These are phyloP conservation scores for Agapostemon virescens DNA, from an alignment of 2,888 invertebrate species.

Conservation along the genomic window DNA sequence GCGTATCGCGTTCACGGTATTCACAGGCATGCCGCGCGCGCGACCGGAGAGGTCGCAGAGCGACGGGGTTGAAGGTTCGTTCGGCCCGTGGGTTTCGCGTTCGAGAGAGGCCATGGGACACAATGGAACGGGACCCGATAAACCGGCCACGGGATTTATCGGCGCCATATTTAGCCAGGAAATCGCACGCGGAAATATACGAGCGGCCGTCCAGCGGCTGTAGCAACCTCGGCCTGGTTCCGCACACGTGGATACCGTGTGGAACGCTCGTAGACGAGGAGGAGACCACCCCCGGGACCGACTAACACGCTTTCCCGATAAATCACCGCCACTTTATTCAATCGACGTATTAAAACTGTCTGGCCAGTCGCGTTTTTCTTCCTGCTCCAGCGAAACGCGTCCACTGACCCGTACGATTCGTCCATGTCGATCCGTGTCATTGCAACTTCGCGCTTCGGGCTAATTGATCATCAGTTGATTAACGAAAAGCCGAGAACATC, in stretches of 20 bases:
- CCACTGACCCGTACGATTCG: not conserved
- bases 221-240: constrained; percentile 22
- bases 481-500: not conserved
- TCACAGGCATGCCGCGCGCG: constrained; percentile 25
- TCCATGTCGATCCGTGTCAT: too few species aligned
- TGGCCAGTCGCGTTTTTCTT: not conserved
- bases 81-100: constrained; percentile 29
- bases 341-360: constrained; percentile 52
- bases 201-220: constrained; percentile 34
- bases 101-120: constrained; percentile 46
- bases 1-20: constrained; percentile 43
- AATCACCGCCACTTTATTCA: constrained; percentile 48
- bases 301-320: constrained; percentile 30
- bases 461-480: not conserved
- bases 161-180: constrained; percentile 63
- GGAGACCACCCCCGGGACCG: constrained; percentile 2
- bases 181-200: constrained; percentile 61
- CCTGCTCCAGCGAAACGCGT: not conserved
- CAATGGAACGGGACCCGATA: constrained; percentile 63
- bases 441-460: not conserved
- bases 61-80: constrained; percentile 48
- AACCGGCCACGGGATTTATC: constrained; percentile 67
- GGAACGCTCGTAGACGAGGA: constrained; percentile 26
- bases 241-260: constrained; percentile 13
- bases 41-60: not conserved